Percentiles rank a stretch among this genome's conserved stretches.
phyloP scores from a whole-genome alignment of 2,113 vertebrate genomes.

The Peromyscus leucopus region DNA sequence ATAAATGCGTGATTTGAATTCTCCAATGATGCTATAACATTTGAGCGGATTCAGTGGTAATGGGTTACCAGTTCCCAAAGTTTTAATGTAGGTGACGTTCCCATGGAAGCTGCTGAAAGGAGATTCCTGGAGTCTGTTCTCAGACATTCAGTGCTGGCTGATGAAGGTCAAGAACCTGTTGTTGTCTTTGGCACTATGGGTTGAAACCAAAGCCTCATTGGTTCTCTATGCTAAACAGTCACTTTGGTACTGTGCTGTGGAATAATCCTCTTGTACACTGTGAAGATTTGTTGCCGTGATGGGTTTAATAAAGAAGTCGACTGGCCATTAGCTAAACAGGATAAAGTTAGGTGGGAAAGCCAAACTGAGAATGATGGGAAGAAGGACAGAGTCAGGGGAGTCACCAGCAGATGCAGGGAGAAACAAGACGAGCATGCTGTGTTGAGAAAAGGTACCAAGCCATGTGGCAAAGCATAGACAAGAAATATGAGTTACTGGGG shows the following conservation, averaged over 20 bases:
- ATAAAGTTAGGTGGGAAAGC: not conserved
- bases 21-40: not conserved
- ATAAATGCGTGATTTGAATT: constrained; percentile 4
- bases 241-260: not conserved
- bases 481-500: not conserved
- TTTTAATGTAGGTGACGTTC: not conserved
- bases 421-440: not conserved
- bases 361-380: not conserved
- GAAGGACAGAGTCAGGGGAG: not conserved
- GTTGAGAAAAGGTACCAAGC: not conserved
- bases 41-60: not conserved
- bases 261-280: not conserved
- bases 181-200: not conserved
- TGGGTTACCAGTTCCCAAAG: not conserved
- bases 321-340: not conserved
- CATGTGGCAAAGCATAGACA: not conserved
- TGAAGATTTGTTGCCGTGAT: not conserved
- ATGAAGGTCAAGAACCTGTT: not conserved
- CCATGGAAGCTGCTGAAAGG: not conserved
- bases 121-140: not conserved
- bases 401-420: not conserved
- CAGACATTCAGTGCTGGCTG: not conserved
- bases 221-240: not conserved
- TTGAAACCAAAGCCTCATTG: not conserved
- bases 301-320: not conserved